phyloP scores from a whole-genome alignment of 2,797 vertebrate genomes.

The Ctenochaetus hawaiiensis region DNA sequence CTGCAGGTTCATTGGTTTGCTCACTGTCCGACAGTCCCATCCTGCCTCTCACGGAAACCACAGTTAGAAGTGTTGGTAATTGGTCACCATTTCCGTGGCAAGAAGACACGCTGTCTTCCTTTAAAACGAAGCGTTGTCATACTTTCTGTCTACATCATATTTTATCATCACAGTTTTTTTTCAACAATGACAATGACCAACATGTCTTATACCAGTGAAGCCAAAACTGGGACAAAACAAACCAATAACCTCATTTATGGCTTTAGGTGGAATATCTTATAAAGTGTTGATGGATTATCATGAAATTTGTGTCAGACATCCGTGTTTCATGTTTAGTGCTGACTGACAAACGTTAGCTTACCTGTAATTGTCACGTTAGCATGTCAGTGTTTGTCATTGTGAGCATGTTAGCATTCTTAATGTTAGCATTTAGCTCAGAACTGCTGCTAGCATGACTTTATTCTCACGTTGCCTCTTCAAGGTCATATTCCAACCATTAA shows the following conservation, averaged over 20 bases:
- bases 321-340: too few species aligned
- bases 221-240: not conserved
- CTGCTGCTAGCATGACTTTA: too few species aligned
- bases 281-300: too few species aligned
- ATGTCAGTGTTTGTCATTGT: too few species aligned
- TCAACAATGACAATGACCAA: not conserved
- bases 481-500: too few species aligned
- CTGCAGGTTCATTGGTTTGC: not conserved
- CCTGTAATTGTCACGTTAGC: too few species aligned
- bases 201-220: not conserved
- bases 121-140: not conserved
- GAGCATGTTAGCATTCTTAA: too few species aligned
- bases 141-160: slow-evolving; percentile 2
- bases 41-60: slow-evolving; percentile 28
- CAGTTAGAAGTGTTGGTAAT: slow-evolving; percentile 21
- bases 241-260: not conserved
- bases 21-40: not conserved
- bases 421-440: too few species aligned
- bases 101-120: not conserved
- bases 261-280: too few species aligned
- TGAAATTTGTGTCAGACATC: too few species aligned
- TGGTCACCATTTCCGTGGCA: slow-evolving; percentile 44
- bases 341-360: too few species aligned
- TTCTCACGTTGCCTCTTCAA: too few species aligned
- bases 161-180: not conserved